Conservation (phyloP, 2,888 invertebrate species). For the Osmoderma eremita region DNA sequence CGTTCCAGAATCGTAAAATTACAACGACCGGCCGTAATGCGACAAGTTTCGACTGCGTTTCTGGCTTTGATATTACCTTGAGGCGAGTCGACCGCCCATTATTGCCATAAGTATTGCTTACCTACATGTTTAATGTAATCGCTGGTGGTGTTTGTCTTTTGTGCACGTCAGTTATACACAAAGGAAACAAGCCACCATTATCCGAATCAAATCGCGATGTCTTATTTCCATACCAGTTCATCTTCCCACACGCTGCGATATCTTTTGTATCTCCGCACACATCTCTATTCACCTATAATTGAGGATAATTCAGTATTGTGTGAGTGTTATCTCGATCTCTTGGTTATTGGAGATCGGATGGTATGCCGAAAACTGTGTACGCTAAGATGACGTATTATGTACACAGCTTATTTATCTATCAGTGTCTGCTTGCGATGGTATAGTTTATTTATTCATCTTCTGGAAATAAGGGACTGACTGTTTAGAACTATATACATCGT, state of each 20-base stretch:
- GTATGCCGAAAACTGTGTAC: constrained; percentile 36
- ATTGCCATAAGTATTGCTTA: constrained; percentile 26
- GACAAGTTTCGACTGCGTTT: constrained; percentile 29
- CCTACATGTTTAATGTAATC: constrained; percentile 27
- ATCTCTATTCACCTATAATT: constrained; percentile 59
- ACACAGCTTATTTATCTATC: constrained; percentile 9
- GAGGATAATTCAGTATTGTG: constrained; percentile 58
- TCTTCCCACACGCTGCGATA: constrained; percentile 55
- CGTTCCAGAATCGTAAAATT: constrained; percentile 24
- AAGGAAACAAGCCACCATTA: constrained; percentile 43
- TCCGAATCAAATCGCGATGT: constrained; percentile 48
- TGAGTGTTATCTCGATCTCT: constrained; percentile 44
- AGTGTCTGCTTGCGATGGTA: background rate
- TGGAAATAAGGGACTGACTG: constrained; percentile 20
- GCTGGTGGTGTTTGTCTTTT: constrained; percentile 40
- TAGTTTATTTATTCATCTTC: background rate
- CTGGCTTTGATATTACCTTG: constrained; percentile 24
- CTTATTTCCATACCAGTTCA: constrained; percentile 51
- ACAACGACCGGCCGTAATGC: constrained; percentile 20
- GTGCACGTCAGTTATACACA: constrained; percentile 29
- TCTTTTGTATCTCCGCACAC: constrained; percentile 52
- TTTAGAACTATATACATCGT: too few relatives aligned
- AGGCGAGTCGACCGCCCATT: constrained; percentile 7
- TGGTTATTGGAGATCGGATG: constrained; percentile 38
- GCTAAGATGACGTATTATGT: constrained; percentile 31